Conservation (phyloP, 2,113 vertebrate genomes). For the Alces alces region DNA sequence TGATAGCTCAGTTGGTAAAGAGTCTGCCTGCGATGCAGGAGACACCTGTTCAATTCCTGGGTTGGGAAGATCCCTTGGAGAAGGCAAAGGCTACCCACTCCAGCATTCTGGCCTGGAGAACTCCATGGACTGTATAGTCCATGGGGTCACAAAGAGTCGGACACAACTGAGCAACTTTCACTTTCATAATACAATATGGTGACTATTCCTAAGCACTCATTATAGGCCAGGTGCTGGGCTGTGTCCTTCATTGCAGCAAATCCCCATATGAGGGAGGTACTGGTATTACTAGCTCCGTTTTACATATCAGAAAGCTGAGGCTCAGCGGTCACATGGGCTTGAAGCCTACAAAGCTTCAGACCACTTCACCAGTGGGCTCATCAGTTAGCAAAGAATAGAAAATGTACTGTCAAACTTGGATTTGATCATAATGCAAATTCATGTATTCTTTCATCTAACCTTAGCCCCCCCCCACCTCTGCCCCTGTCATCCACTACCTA, state of each 20-base stretch:
- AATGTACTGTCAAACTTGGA: rapidly evolving
- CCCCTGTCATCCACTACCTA: rapidly evolving
- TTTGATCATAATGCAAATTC: rapidly evolving
- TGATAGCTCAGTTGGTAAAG: background rate
- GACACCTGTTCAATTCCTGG: background rate
- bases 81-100: background rate
- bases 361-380: background rate
- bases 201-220: background rate
- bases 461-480: background rate
- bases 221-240: background rate
- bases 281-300: rapidly evolving
- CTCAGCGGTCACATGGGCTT: background rate
- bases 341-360: background rate
- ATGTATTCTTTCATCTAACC: background rate
- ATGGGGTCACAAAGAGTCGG: background rate
- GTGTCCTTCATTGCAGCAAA: rapidly evolving
- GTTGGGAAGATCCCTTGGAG: background rate
- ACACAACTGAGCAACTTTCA: background rate
- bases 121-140: background rate
- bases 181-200: background rate
- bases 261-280: rapidly evolving
- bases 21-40: background rate
- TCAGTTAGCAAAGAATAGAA: background rate
- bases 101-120: background rate
- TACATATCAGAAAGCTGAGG: background rate